A percentile compares a stretch with the other conserved stretches of the same genome.
These are phyloP conservation scores for Chaenogobius annularis DNA, from an alignment of 2,113 vertebrate genomes.

Conservation along the genomic window DNA sequence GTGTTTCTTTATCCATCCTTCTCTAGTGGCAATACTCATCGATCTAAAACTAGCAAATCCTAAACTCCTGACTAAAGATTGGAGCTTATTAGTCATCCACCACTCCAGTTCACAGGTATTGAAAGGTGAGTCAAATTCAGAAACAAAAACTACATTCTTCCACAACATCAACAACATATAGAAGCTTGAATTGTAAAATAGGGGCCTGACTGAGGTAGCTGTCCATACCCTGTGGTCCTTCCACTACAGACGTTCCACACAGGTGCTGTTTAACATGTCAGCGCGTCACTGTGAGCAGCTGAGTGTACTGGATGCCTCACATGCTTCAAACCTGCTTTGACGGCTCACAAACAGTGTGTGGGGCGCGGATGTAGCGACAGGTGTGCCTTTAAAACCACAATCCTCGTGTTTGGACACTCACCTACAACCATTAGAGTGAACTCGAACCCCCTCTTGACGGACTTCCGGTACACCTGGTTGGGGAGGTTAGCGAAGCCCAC, in stretches of 20 bases:
- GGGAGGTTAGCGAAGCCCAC: slow-evolving; percentile 82
- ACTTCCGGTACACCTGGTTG: slow-evolving; percentile 83
- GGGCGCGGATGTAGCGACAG: slow-evolving; percentile 4
- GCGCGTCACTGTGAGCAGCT: slow-evolving; percentile 24
- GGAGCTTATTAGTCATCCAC: too few species aligned
- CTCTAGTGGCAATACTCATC: too few species aligned
- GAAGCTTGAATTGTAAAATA: too few species aligned
- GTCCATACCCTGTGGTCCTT: not conserved
- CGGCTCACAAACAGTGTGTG: slow-evolving; percentile 8
- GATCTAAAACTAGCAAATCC: too few species aligned
- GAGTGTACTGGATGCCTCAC: slow-evolving; percentile 15
- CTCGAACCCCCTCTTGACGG: slow-evolving; percentile 81
- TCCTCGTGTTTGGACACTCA: slow-evolving; percentile 58
- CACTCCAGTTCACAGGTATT: too few species aligned
- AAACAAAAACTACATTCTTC: too few species aligned
- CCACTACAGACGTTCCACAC: not conserved
- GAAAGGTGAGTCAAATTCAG: too few species aligned
- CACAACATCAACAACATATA: too few species aligned
- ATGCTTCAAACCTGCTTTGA: slow-evolving; percentile 19
- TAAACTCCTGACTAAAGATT: too few species aligned
- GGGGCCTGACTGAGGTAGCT: not conserved
- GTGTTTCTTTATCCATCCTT: too few species aligned
- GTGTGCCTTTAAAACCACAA: slow-evolving; percentile 10
- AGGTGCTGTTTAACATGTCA: slow-evolving; percentile 19
- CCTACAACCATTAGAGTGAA: slow-evolving; percentile 84